Evolutionary conservation across 1,140 invertebrate genomes (phyloP).

Genomic region (Babylonia areolata): DNA sequence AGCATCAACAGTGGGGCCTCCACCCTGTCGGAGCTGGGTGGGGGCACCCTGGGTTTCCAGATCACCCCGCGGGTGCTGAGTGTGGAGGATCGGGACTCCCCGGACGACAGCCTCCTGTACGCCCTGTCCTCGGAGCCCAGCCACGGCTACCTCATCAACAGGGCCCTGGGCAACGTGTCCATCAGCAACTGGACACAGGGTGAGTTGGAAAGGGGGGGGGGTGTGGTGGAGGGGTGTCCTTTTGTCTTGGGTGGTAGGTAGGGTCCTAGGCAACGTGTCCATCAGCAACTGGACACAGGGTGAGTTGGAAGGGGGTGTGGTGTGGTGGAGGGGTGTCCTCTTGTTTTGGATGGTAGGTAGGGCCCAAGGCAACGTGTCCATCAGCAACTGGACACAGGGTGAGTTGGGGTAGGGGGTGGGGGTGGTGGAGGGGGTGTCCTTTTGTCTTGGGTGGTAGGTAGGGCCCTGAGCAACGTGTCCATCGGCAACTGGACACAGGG

Average conservation of each 20-base stretch:
- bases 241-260: too few relatives aligned
- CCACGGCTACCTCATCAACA: constrained; percentile 71
- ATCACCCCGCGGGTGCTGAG: constrained; percentile 67
- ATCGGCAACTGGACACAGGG: too few relatives aligned
- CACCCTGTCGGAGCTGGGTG: constrained; percentile 56
- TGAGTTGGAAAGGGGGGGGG: constrained; percentile 63
- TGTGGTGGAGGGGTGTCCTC: too few relatives aligned
- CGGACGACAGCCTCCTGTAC: constrained; percentile 64
- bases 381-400: too few relatives aligned
- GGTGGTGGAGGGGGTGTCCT: too few relatives aligned
- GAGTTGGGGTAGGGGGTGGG: too few relatives aligned
- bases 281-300: constrained; percentile 75
- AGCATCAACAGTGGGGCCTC: constrained; percentile 68
- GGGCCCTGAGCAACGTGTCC: too few relatives aligned
- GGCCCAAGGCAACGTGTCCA: too few relatives aligned
- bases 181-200: constrained; percentile 75
- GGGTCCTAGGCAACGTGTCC: constrained; percentile 53
- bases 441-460: too few relatives aligned
- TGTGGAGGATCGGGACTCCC: constrained; percentile 73
- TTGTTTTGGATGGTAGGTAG: too few relatives aligned
- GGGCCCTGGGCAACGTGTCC: constrained; percentile 53
- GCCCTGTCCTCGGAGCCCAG: constrained; percentile 66
- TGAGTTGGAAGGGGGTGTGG: too few relatives aligned
- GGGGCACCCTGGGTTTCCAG: constrained; percentile 62
- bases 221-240: too few relatives aligned